A percentile compares a stretch with the other conserved stretches of the same genome.
Evolutionary conservation across 1,140 invertebrate species (phyloP).

Genomic region (Atta colombica): DNA sequence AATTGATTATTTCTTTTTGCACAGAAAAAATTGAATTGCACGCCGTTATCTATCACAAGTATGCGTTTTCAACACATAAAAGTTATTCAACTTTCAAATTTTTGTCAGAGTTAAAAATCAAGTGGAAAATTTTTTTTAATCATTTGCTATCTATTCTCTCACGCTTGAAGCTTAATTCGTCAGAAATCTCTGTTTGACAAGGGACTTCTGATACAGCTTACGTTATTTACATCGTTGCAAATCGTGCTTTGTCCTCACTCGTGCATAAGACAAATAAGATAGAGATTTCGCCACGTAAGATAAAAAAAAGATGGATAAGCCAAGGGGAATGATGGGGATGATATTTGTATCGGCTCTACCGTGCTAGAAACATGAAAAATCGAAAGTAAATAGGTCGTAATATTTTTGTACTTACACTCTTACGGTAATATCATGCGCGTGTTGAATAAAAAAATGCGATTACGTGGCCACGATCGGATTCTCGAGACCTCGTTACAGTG

Average conservation of each 20-base stretch:
- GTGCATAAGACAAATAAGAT: conserved; percentile 3
- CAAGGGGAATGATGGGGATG: conserved; percentile 18
- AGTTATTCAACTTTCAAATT: conserved; percentile 8
- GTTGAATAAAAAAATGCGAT: conserved; percentile 35
- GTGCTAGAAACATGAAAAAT: conserved; percentile 63
- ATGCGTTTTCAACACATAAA: conserved; percentile 10
- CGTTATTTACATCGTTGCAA: conserved; percentile 42
- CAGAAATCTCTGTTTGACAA: conserved; percentile 38
- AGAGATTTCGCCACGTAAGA: conserved; percentile 4
- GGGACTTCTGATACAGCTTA: conserved; percentile 9
- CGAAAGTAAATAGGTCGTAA: conserved; percentile 50
- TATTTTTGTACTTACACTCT: conserved; percentile 73
- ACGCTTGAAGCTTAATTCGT: background rate
- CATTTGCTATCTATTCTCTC: conserved; percentile 19
- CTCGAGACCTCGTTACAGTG: conserved; percentile 12
- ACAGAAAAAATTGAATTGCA: conserved; percentile 37
- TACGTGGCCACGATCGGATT: conserved; percentile 20
- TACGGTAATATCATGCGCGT: conserved; percentile 50
- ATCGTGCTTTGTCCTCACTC: conserved; percentile 32
- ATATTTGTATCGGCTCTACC: conserved; percentile 49
- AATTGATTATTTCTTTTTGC: conserved; percentile 6
- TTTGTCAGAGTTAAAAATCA: conserved; percentile 19
- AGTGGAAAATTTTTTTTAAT: conserved; percentile 1
- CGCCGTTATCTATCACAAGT: conserved; percentile 41
- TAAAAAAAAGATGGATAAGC: conserved; percentile 10